Evolutionary conservation across 2,888 invertebrate genomes (phyloP).

Genomic region (Chesias legatella): DNA sequence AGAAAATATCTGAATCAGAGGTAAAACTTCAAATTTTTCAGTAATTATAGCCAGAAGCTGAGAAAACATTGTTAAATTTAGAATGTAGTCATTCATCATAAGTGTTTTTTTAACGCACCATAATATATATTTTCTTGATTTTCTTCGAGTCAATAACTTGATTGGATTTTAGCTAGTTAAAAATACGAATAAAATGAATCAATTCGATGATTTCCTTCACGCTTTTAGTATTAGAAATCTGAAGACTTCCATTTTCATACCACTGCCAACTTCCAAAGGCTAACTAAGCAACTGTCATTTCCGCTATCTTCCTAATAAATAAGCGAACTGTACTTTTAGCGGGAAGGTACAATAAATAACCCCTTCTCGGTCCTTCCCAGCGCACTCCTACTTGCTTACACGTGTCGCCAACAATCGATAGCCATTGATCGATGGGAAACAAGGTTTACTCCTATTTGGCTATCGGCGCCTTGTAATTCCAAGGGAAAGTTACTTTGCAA

Average conservation of each 20-base stretch:
- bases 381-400: slow-evolving; percentile 56
- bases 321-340: slow-evolving; percentile 29
- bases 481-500: no score
- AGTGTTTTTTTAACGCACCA: no score
- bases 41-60: no score
- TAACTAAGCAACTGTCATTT: slow-evolving; percentile 9
- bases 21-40: no score
- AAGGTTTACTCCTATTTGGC: slow-evolving; percentile 6
- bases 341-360: slow-evolving; percentile 40
- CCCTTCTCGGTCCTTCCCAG: slow-evolving; percentile 43
- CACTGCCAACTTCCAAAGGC: slow-evolving; percentile 9
- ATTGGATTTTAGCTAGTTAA: no score
- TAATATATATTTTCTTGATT: no score
- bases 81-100: no score
- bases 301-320: slow-evolving; percentile 33
- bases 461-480: slow-evolving; percentile 9
- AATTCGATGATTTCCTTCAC: slow-evolving; percentile 10
- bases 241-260: slow-evolving; percentile 13
- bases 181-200: no score
- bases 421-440: slow-evolving; percentile 44
- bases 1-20: no score
- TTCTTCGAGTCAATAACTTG: no score
- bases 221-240: slow-evolving; percentile 16
- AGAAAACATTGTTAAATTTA: no score
- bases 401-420: slow-evolving; percentile 49